A percentile compares a stretch with the other conserved stretches of the same genome.
These are phyloP conservation scores for Bugulina stolonifera DNA, from an alignment of 2,888 invertebrate genomes.

Conservation along the genomic window DNA sequence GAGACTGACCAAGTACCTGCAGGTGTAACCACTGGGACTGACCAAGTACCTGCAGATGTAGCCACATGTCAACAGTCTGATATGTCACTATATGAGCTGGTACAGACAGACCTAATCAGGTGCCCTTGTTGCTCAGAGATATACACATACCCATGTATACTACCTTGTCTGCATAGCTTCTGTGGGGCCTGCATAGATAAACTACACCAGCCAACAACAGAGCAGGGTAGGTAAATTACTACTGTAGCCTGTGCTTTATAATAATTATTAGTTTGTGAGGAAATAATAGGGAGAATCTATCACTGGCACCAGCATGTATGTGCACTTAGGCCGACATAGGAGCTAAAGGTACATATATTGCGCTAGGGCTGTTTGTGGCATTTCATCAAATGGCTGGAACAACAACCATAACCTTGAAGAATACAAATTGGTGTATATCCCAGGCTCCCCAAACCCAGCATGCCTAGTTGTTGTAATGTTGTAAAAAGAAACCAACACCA, in stretches of 20 bases:
- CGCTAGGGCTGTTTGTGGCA: no score
- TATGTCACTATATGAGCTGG: slow-evolving; percentile 35
- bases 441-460: no score
- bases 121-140: slow-evolving; percentile 35
- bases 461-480: no score
- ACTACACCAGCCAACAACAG: neutral
- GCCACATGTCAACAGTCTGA: neutral
- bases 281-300: neutral
- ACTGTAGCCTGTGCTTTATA: no score
- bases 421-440: no score
- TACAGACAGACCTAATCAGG: slow-evolving; percentile 37
- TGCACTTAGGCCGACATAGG: no score
- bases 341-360: no score
- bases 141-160: slow-evolving; percentile 36
- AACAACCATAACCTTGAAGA: no score
- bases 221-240: no score
- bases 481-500: no score
- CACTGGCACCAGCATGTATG: no score
- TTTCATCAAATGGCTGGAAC: no score
- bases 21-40: neutral
- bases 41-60: neutral
- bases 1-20: neutral
- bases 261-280: neutral
- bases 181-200: slow-evolving; percentile 36
- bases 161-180: slow-evolving; percentile 44